Evolutionary conservation across 2,113 vertebrate species (phyloP), one percentile per base, ranked within the genome.

Genomic region (Bostrychus sinensis): DNA sequence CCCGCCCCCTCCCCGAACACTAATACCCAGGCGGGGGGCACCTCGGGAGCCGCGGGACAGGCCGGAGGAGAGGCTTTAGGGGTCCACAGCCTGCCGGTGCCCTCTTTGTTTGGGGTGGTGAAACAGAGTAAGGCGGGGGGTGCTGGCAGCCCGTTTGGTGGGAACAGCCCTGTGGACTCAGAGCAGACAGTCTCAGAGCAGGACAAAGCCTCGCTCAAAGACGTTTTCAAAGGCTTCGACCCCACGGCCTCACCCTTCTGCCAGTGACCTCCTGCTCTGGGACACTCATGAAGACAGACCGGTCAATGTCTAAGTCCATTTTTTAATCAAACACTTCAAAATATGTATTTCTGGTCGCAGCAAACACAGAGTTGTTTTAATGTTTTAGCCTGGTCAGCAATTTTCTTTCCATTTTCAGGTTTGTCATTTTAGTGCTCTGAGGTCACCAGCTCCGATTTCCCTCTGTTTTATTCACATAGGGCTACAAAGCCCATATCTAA

Each of bases 151-250:
- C 95, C 96, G 0, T 97, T 96, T 0, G 94, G 93, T 0, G 95
- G 95, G 14, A 95, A 88, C 75, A 97, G 95, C 76, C 95, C 95
- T 0, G 91, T 93, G 0, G 94, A 89, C 1, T 38, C 84, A 0
- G 94, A 95, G 3, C 84, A 73, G 62, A 32, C 70, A 0, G 34
- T 83, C 0, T 38, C 93, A 0, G 94, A 95, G 42, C 93, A 93
- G 68, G 96, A 97, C 60, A 93, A 95, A 0, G 95, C 90, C 1
- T 98, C 96, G 4, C 89, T 98, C 28, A 98, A 97, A 68, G 96
- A 98, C 11, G 96, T 98, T 80, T 98, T 98, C 84, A 98, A 98
- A 91, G 96, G 95, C 14, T 98, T 98, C 3, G 96, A 98, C 81
- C 96, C 96, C 63, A 97, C 96, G 0, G 96, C 96, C 1, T 98